phyloP scores from a whole-genome alignment of 1,140 invertebrate genomes.

The Caenorhabditis remanei region DNA sequence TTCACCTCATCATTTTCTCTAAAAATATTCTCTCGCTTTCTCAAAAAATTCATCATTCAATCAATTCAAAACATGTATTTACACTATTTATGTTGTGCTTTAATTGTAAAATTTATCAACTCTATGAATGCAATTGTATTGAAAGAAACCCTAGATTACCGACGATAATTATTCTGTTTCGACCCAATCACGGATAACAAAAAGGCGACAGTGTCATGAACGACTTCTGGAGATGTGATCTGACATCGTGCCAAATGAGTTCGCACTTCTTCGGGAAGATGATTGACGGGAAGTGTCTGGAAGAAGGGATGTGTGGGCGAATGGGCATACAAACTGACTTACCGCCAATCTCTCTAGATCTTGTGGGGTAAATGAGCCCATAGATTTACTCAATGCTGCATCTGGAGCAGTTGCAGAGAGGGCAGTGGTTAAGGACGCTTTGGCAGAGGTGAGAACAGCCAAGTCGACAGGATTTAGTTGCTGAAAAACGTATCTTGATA shows the following conservation, averaged over 20 bases:
- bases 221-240: constrained; percentile 9
- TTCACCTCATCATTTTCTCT: too few relatives aligned
- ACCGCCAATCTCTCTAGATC: constrained; percentile 31
- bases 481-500: background rate
- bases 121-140: too few relatives aligned
- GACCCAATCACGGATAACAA: constrained; percentile 27
- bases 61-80: too few relatives aligned
- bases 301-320: background rate
- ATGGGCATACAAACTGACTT: background rate
- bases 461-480: constrained; percentile 43
- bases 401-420: background rate
- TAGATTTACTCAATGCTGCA: constrained; percentile 25
- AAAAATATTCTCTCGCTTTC: too few relatives aligned
- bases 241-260: constrained; percentile 42
- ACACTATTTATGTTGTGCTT: too few relatives aligned
- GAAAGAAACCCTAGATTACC: background rate
- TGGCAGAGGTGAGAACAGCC: constrained; percentile 3
- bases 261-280: constrained; percentile 30
- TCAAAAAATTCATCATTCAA: too few relatives aligned
- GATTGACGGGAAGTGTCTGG: constrained; percentile 1
- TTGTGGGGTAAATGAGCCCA: constrained; percentile 32
- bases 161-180: constrained; percentile 24
- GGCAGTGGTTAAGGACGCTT: constrained; percentile 25
- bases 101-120: too few relatives aligned
- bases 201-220: constrained; percentile 28